Evolutionary conservation across 2,797 vertebrate genomes (phyloP), one percentile per base, ranked within the genome.

Genomic region (Astyanax mexicanus): DNA sequence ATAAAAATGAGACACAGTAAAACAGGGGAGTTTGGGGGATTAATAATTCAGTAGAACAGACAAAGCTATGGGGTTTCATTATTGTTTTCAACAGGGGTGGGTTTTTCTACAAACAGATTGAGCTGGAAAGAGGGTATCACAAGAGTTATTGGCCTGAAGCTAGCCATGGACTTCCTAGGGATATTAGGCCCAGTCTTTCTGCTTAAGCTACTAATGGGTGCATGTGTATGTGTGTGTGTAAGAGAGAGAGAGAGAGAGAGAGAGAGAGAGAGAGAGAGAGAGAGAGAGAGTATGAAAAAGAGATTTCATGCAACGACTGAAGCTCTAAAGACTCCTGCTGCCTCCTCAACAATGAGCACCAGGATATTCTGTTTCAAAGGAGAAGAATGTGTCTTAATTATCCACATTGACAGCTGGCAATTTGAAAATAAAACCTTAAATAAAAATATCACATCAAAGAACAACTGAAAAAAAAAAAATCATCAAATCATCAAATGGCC

Each of bases 31-130:
- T 49, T 77, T 51, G 71, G 70, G 19, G 58, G 73, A 78, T 78
- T 75, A 81, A 81, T 83, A 81, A 81, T 83, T 75, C 61, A 80
- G 37, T 57, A 72, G 74, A 79, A 73, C 69, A 72, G 74, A 70
- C 62, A 71, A 73, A 58, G 69, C 54, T 29, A 70, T 68, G 58
- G 65, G 77, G 64, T 80, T 83, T 78, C 72, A 74, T 81, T 82
- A 60, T 80, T 80, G 65, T 81, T 80, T 70, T 69, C 77, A 80
- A 69, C 75, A 52, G 45, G 70, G 77, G 74, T 74, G 61, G 52
- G 72, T 69, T 77, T 84, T 81, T 75, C 55, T 62, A 88, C 88
- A 86, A 92, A 92, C 89, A 93, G 87, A 91, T 87, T 89, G 89
- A 87, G 89, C 88, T 88, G 88, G 86, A 89, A 85, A 85, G 89